Percentiles rank a stretch among this genome's conserved stretches.
phyloP scores from a whole-genome alignment of 2,797 vertebrate species.

The Alauda arvensis region DNA sequence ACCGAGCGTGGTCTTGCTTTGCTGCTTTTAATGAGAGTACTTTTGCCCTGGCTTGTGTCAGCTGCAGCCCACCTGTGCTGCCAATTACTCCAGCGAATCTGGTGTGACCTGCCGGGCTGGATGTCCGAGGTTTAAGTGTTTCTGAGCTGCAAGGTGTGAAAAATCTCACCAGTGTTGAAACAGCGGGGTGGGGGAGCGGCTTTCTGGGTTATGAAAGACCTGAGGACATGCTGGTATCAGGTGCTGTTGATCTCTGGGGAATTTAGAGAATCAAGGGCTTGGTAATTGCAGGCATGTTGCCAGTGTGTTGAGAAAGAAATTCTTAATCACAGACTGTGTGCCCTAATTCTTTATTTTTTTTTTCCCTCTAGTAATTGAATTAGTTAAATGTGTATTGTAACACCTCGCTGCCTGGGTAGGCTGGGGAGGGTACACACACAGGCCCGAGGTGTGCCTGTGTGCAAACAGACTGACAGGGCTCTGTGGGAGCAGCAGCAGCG shows the following conservation, averaged over 20 bases:
- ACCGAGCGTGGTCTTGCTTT: background rate
- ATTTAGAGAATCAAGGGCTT: conserved; percentile 43
- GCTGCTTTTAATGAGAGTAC: conserved; percentile 51
- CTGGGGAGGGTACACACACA: fast-evolving
- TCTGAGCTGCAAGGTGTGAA: conserved; percentile 48
- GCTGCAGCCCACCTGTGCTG: conserved; percentile 51
- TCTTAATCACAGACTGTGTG: conserved; percentile 26
- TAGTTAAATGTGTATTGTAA: conserved; percentile 12
- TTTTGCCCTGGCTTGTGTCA: conserved; percentile 43
- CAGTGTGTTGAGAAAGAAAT: conserved; percentile 25
- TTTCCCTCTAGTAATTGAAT: background rate
- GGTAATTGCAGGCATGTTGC: conserved; percentile 42
- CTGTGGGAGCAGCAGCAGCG: fast-evolving
- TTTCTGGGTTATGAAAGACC: conserved; percentile 15
- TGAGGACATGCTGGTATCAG: conserved; percentile 18
- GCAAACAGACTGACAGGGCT: background rate
- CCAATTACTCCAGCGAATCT: conserved; percentile 43
- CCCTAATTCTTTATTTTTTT: background rate
- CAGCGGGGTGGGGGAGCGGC: background rate
- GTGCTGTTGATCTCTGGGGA: conserved; percentile 44
- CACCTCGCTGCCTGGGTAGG: background rate
- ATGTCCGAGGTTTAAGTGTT: conserved; percentile 37
- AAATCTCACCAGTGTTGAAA: conserved; percentile 37
- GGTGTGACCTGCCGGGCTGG: conserved; percentile 2
- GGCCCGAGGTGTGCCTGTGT: background rate